Evolutionary conservation across 2,888 invertebrate genomes (phyloP).

Genomic region (Eupithecia centaureata): DNA sequence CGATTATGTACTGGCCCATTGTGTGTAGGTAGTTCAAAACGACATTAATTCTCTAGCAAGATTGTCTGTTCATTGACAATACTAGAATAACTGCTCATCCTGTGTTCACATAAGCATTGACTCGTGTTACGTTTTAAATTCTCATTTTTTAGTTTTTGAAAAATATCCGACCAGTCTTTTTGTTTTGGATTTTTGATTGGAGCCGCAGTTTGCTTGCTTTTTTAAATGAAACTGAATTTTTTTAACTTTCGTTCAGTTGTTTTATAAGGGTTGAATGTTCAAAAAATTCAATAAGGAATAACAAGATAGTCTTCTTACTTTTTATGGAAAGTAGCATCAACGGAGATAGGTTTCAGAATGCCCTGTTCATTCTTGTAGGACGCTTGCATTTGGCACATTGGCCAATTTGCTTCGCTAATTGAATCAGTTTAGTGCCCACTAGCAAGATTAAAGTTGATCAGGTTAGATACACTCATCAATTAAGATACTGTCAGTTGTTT

Average conservation of each 20-base stretch:
- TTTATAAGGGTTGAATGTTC: too few relatives aligned
- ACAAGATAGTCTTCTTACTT: background rate
- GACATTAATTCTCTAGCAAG: background rate
- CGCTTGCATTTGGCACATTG: constrained; percentile 11
- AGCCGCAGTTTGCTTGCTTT: too few relatives aligned
- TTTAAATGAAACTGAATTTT: too few relatives aligned
- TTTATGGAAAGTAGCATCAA: background rate
- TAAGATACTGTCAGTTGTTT: background rate
- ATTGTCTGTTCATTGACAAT: background rate
- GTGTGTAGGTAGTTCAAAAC: background rate
- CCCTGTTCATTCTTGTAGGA: background rate
- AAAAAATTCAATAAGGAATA: too few relatives aligned
- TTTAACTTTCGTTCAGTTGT: background rate
- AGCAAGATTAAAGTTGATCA: background rate
- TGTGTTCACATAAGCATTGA: background rate
- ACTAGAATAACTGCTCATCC: background rate
- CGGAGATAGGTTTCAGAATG: background rate
- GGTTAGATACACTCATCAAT: background rate
- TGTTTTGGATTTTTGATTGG: background rate
- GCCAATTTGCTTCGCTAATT: constrained; percentile 39
- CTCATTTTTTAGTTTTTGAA: background rate
- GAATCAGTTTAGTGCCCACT: constrained; percentile 6
- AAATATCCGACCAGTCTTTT: background rate
- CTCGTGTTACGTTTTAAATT: background rate
- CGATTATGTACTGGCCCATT: background rate